A percentile compares a stretch with the other conserved stretches of the same genome.
These are phyloP conservation scores for Cochlearius cochlearius DNA, from an alignment of 2,113 vertebrate genomes.

Conservation along the genomic window DNA sequence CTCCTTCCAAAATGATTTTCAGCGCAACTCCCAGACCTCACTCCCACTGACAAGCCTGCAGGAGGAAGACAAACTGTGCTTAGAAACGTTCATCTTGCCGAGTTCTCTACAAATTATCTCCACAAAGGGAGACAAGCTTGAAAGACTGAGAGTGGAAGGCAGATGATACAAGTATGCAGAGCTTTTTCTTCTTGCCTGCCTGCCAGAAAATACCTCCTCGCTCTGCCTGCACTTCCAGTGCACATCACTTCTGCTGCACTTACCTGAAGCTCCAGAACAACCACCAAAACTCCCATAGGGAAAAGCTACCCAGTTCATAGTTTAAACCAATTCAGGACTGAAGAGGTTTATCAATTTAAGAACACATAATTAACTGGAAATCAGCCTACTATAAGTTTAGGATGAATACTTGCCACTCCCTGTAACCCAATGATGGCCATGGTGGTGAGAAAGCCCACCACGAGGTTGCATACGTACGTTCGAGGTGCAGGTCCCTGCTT, in stretches of 20 bases:
- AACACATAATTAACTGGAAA: neutral
- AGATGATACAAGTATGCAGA: neutral
- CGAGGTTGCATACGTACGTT: accelerated
- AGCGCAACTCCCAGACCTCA: neutral
- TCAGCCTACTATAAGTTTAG: neutral
- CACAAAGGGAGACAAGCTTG: neutral
- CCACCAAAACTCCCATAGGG: neutral
- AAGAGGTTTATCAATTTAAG: neutral
- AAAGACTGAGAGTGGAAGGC: neutral
- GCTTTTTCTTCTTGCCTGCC: neutral
- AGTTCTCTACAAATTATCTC: neutral
- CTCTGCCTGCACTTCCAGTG: accelerated
- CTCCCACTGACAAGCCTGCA: neutral
- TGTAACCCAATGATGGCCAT: neutral
- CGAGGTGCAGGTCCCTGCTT: neutral
- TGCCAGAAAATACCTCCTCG: neutral
- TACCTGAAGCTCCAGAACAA: neutral
- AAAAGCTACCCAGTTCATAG: neutral
- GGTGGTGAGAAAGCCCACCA: accelerated
- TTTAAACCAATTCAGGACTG: neutral
- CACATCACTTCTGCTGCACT: neutral
- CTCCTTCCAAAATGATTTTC: neutral
- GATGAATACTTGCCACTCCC: neutral
- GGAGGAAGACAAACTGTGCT: neutral
- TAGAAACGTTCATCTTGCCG: neutral